Evolutionary conservation across 1,140 invertebrate species (phyloP), one percentile per base, ranked within the genome.

Genomic region (Ctenoplectra terminalis): DNA sequence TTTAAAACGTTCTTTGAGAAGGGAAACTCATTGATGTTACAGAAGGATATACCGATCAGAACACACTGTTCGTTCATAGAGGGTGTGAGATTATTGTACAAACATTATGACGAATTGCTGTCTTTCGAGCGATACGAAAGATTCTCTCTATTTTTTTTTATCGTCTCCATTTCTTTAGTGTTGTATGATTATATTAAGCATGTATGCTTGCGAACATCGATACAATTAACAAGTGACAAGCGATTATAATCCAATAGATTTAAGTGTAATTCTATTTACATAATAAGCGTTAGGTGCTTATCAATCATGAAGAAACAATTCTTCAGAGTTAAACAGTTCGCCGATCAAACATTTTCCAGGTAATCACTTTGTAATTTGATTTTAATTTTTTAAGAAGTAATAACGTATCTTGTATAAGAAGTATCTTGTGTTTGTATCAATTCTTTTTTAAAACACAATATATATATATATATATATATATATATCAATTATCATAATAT

Each of bases 281-380:
- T 17, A 69, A 46, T 40, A 72, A 73, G 34, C 69, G 23, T 80
- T 63, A 48, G 26, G 46, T 80, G 74, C 29, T 77, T 73, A 83
- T 50, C 83, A 81, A 90, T 85, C 87, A 97, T 97, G 96, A 97
- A 97, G 95, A 98, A 97, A 94, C 97, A 98, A 93, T 97, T 98
- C 93, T 96, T 97, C 92, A 95, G 97, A 87, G 97, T 98, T 61
- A 98, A 98, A 93, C 97, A 98, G 93, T 95, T 98, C 70, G 97
- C 97, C 84, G 97, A 98, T 94, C 97, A 98, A 94, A 97, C 97
- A 79, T 97, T 98, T 94, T 96, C 97, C 91, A 97, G 97, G 97
- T 98, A 96, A 94, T 34, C 8, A 26, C n/a, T 11, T 46, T 54
- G 23, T 1, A 37, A 8, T 54, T 23, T 40, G 1, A 15, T n/a